Evolutionary conservation across 2,113 vertebrate species (phyloP).

Genomic region (Lophius piscatorius): DNA sequence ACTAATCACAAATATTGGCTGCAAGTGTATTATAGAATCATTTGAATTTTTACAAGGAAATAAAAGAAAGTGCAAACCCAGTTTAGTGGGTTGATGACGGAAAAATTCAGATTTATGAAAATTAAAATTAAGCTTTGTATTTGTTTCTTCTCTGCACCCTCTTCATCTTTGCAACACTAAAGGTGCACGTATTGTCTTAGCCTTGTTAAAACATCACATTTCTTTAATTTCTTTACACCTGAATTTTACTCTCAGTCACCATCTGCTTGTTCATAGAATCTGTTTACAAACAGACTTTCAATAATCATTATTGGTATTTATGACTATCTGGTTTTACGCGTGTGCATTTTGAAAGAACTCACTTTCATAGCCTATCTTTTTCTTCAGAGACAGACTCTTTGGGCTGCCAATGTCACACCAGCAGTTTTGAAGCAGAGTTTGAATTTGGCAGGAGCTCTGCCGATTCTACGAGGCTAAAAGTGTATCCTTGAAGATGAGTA

Average conservation of each 20-base stretch:
- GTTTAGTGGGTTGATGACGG: too few relatives aligned
- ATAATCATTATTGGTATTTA: constrained; percentile 7
- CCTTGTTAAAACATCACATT: neutral
- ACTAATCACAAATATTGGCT: too few relatives aligned
- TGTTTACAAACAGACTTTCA: constrained; percentile 20
- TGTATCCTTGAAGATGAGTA: constrained; percentile 27
- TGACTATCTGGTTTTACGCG: constrained; percentile 3
- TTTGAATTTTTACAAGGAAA: too few relatives aligned
- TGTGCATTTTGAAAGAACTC: constrained; percentile 21
- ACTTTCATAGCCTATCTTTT: constrained; percentile 10
- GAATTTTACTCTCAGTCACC: neutral
- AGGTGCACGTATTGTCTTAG: too few relatives aligned
- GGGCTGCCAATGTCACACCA: constrained; percentile 8
- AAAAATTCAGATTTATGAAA: too few relatives aligned
- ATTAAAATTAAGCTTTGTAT: too few relatives aligned
- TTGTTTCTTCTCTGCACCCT: too few relatives aligned
- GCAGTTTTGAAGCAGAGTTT: constrained; percentile 18
- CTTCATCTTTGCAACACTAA: too few relatives aligned
- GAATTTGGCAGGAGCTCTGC: constrained; percentile 6
- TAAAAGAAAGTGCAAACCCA: too few relatives aligned
- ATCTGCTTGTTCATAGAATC: constrained; percentile 5
- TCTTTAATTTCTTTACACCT: neutral
- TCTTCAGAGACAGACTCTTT: constrained; percentile 37
- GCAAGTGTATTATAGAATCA: too few relatives aligned
- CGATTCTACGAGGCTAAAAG: constrained; percentile 26